These are phyloP conservation scores for Melospiza georgiana DNA, from an alignment of 2,113 vertebrate species.

Conservation along the genomic window DNA sequence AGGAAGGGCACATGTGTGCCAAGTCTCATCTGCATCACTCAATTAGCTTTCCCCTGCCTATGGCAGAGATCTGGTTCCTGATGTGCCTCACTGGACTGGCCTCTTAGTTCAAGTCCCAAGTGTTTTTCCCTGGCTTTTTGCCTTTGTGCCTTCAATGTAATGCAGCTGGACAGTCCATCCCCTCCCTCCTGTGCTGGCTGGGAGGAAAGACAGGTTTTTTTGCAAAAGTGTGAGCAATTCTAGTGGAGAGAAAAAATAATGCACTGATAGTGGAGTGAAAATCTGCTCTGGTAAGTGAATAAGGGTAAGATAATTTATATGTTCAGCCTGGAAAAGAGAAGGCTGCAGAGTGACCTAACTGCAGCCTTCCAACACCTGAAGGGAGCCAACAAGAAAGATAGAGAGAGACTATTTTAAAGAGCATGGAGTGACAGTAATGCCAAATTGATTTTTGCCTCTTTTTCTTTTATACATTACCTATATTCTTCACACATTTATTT, in stretches of 20 bases:
- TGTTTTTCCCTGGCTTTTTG: not conserved
- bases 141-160: not conserved
- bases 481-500: not conserved
- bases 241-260: not conserved
- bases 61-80: not conserved
- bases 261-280: not conserved
- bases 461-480: not conserved
- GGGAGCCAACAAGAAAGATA: not conserved
- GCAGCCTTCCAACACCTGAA: not conserved
- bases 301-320: not conserved
- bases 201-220: not conserved
- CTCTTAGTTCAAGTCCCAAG: not conserved
- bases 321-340: not conserved
- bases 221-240: not conserved
- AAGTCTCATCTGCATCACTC: slow-evolving; percentile 46
- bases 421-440: not conserved
- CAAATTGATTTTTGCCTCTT: not conserved
- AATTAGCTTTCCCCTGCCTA: not conserved
- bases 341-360: not conserved
- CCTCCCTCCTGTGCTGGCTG: not conserved
- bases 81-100: not conserved
- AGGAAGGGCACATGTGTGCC: not conserved
- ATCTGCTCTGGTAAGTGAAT: not conserved
- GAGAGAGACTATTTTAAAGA: not conserved
- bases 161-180: not conserved